A percentile compares a stretch with the other conserved stretches of the same genome.
phyloP scores from a whole-genome alignment of 2,797 vertebrate species.

The Falco concolor region DNA sequence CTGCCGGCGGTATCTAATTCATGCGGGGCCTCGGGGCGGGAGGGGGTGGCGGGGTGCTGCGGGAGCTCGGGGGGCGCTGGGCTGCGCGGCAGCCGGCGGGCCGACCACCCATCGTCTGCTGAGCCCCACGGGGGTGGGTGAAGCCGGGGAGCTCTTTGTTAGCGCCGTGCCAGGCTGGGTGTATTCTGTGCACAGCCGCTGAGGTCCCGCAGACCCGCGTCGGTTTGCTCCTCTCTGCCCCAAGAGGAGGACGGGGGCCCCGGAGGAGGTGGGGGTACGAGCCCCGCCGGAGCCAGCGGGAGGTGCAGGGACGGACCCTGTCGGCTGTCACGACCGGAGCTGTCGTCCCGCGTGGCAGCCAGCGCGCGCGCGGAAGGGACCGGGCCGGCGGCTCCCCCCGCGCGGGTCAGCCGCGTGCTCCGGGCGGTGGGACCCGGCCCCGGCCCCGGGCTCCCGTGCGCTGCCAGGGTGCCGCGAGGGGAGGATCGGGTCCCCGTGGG shows the following conservation, averaged over 20 bases:
- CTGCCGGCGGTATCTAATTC: background rate
- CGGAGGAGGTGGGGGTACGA: no score
- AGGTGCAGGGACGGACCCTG: background rate
- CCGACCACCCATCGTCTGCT: background rate
- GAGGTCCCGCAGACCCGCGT: background rate
- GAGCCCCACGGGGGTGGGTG: background rate
- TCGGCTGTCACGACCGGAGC: background rate
- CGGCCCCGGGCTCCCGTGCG: background rate
- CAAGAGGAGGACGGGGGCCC: background rate
- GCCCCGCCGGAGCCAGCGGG: no score
- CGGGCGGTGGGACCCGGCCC: background rate
- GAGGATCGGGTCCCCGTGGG: background rate
- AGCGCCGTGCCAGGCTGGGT: background rate
- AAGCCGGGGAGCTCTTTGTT: background rate
- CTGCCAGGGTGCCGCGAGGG: background rate
- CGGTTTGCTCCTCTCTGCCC: background rate
- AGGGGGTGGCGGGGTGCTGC: no score
- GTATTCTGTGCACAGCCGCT: background rate
- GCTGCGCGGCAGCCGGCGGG: no score
- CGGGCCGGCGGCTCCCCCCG: background rate
- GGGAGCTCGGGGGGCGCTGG: no score
- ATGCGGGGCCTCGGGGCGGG: background rate
- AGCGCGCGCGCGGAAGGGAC: background rate
- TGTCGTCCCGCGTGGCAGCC: background rate
- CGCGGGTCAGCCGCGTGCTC: background rate